Base-by-base conservation (phyloP, 2,113 vertebrate species). In the Lagopus muta region DNA sequence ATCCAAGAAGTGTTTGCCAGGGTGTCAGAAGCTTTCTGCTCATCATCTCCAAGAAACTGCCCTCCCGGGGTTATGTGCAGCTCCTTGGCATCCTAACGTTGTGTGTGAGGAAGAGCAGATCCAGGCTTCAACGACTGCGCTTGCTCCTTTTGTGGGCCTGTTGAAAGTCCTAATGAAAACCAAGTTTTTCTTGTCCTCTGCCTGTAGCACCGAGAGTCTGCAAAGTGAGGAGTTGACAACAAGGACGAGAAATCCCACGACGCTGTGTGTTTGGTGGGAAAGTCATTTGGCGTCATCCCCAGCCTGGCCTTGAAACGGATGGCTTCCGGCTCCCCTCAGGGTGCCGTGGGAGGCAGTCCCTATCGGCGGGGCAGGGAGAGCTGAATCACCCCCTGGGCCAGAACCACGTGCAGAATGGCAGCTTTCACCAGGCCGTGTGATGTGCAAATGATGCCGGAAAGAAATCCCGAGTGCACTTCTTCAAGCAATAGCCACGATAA, bases 91-190 rank as follows among this genome's bases (percentile, higher is more conserved):
- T 82, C 84, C 30, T 57, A 61, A 73, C 24, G 6, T 64, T 93
- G 80, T 30, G 32, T 72, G 21, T 80, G 91, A 94, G 82, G 88
- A 92, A 92, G 75, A 94, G 47, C 92, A 96, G 92, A 93, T 30
- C 24, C 82, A 32, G 36, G 24, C n/a, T 86, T 74, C 58, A 67
- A 64, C 12, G 60, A 48, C 71, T 74, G 67, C 2, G 1, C 28
- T 91, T 89, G 45, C 38, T 42, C 78, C 69, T 92, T 90, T 72
- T 60, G 4, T 4, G 42, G 57, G 34, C 43, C 85, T 89, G 89
- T 80, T 92, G 92, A 93, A 94, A 92, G 64, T 82, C 71, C 1
- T 89, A 92, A 95, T 89, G 88, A 93, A 96, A 91, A 73, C 7
- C 89, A 86, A 91, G 42, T 61, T 95, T 92, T 86, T 48, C 82